Conservation (phyloP, 2,113 vertebrate species). For the Callopanchax toddi region DNA sequence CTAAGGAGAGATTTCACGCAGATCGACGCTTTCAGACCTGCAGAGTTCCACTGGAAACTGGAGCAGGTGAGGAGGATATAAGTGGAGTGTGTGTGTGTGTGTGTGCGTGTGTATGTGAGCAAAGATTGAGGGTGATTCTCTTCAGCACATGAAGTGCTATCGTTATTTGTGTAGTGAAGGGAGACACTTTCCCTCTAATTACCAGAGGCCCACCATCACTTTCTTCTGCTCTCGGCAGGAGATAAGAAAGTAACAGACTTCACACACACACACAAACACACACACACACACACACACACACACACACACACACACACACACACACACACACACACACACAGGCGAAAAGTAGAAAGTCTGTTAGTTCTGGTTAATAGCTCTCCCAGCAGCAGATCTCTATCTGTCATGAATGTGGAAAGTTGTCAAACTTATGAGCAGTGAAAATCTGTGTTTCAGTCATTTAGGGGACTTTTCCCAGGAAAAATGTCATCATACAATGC, state of each 20-base stretch:
- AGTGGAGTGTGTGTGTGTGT: conserved; percentile 12
- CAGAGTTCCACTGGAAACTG: conserved; percentile 98
- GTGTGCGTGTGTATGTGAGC: not conserved
- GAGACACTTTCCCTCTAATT: conserved; percentile 67
- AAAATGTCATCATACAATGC: conserved; percentile 9
- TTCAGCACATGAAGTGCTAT: conserved; percentile 50
- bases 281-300: conserved; percentile 5
- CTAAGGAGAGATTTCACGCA: conserved; percentile 93
- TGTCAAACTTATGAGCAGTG: conserved; percentile 53
- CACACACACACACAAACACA: conserved; percentile 16
- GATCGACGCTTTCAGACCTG: conserved; percentile 92
- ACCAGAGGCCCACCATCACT: conserved; percentile 56
- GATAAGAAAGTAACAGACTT: conserved; percentile 50
- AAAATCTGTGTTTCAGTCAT: conserved; percentile 32
- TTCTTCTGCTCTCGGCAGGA: conserved; percentile 39
- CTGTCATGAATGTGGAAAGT: conserved; percentile 43
- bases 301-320: conserved; percentile 13
- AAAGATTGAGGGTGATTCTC: conserved; percentile 42
- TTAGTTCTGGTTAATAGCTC: conserved; percentile 55
- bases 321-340: conserved; percentile 22
- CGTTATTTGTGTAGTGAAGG: conserved; percentile 50
- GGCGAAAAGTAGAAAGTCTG: conserved; percentile 38
- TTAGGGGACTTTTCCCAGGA: conserved; percentile 19
- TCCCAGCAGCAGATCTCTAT: conserved; percentile 45
- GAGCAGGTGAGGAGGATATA: conserved; percentile 92